Conservation (phyloP, 2,888 invertebrate genomes). For the Dolomedes plantarius region DNA sequence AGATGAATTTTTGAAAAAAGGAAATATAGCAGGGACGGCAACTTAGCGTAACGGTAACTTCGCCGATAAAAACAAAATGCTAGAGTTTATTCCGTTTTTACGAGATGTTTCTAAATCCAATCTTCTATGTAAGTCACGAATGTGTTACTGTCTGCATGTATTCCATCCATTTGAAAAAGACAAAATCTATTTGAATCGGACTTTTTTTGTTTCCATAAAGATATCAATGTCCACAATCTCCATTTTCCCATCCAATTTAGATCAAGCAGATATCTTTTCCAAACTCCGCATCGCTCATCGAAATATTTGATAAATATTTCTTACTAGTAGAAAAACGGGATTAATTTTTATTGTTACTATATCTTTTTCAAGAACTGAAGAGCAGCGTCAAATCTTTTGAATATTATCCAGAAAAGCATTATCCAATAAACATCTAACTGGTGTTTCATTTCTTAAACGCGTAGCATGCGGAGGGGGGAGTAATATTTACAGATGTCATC, state of each 20-base stretch:
- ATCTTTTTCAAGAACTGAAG: no score
- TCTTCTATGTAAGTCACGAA: constrained; percentile 2
- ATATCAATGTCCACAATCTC: constrained; percentile 4
- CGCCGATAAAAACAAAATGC: background rate
- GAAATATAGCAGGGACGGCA: background rate
- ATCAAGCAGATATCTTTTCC: background rate
- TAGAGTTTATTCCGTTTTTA: background rate
- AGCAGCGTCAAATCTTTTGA: no score
- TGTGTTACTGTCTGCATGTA: background rate
- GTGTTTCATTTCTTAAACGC: no score
- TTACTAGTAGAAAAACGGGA: no score
- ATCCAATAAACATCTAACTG: no score
- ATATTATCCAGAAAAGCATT: no score
- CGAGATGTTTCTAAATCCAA: background rate
- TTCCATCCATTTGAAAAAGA: background rate
- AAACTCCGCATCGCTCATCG: no score
- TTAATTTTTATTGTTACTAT: no score
- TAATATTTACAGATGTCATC: no score
- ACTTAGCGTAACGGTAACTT: constrained; percentile 1
- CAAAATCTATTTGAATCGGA: constrained; percentile 1
- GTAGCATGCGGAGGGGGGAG: no score
- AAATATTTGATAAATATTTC: no score
- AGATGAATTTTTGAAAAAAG: background rate
- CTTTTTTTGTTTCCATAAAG: background rate
- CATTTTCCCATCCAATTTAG: constrained; percentile 3